Conservation (phyloP, 2,113 vertebrate genomes). For the Onychostruthus taczanowskii region DNA sequence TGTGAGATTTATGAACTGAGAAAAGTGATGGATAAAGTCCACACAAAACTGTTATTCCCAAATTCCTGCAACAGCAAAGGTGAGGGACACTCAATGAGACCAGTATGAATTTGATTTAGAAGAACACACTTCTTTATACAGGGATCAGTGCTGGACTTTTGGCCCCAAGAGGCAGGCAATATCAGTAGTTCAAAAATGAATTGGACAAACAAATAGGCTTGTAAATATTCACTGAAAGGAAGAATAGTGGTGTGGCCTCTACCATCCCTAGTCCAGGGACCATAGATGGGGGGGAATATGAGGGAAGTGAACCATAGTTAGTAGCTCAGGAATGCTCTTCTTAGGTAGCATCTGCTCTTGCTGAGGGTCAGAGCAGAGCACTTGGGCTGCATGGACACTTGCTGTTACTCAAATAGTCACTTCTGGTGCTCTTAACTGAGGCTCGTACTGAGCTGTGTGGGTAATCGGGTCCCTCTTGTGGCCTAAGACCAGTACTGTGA, state of each 20-base stretch:
- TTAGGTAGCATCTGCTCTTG: neutral
- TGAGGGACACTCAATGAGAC: neutral
- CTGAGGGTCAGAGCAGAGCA: neutral
- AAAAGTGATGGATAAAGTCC: neutral
- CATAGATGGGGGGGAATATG: neutral
- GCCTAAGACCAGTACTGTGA: neutral
- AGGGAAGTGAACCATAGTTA: neutral
- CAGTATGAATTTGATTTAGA: neutral
- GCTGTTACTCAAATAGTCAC: neutral
- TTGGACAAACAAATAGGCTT: neutral
- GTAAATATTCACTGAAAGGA: neutral
- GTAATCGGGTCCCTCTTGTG: constrained; percentile 30
- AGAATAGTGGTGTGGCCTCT: neutral
- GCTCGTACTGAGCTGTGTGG: neutral
- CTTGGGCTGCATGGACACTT: neutral
- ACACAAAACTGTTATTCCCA: neutral
- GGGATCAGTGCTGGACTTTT: neutral
- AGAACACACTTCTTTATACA: neutral
- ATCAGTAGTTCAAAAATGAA: neutral
- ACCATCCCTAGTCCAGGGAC: neutral
- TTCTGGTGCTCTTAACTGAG: neutral
- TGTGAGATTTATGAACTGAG: neutral
- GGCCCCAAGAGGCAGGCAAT: neutral
- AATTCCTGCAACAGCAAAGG: neutral
- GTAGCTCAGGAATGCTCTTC: neutral